Conservation (phyloP, 2,113 vertebrate genomes). For the Tympanuchus pallidicinctus region DNA sequence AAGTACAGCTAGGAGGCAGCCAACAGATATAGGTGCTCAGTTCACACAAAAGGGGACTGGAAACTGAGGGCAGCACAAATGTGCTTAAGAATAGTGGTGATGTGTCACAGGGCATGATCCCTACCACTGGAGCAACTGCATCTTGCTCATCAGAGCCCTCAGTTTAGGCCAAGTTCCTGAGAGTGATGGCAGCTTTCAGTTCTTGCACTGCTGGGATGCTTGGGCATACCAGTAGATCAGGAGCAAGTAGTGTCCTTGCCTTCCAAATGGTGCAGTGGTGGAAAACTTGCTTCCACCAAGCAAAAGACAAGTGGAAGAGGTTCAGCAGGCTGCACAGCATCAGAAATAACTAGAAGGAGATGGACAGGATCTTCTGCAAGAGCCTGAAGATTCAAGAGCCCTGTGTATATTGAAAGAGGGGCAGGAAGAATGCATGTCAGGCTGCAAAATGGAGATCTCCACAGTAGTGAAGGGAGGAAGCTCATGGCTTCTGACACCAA, state of each 20-base stretch:
- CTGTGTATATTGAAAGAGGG: neutral
- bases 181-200: neutral
- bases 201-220: neutral
- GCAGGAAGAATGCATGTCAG: neutral
- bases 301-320: neutral
- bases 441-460: neutral
- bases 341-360: neutral
- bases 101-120: neutral
- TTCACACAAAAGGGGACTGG: neutral
- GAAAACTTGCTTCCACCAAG: neutral
- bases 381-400: neutral
- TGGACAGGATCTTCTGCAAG: neutral
- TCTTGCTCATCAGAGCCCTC: neutral
- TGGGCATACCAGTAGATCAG: neutral
- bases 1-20: neutral
- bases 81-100: neutral
- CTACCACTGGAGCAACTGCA: neutral
- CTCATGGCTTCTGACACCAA: neutral
- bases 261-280: neutral
- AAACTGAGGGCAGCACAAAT: no score
- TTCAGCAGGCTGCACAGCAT: neutral
- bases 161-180: neutral
- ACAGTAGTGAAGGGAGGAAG: neutral
- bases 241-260: neutral
- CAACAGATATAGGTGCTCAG: no score